Evolutionary conservation across 2,888 invertebrate species (phyloP).

Genomic region (Aricia artaxerxes): DNA sequence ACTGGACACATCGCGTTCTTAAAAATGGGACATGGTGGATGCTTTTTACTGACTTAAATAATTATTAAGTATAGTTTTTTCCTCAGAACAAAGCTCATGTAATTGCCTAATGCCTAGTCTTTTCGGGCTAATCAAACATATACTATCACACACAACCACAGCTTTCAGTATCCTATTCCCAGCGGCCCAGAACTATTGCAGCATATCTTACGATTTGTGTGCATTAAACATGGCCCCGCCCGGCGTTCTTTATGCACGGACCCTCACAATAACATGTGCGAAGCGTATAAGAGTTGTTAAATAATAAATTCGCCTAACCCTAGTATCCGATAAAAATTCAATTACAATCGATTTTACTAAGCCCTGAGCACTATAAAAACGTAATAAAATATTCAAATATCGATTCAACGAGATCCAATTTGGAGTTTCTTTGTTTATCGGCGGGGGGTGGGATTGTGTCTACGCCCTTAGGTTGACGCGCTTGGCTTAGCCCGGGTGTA

Average conservation of each 20-base stretch:
- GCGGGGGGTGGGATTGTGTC: slow-evolving; percentile 40
- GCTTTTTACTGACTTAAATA: too few species aligned
- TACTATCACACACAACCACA: neutral
- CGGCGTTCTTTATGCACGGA: neutral
- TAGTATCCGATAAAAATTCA: slow-evolving; percentile 35
- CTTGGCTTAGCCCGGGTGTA: slow-evolving; percentile 20
- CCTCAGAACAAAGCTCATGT: neutral
- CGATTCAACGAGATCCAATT: slow-evolving; percentile 44
- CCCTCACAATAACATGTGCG: slow-evolving; percentile 26
- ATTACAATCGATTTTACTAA: slow-evolving; percentile 37
- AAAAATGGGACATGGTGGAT: too few species aligned
- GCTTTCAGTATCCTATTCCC: neutral
- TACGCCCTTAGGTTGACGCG: slow-evolving; percentile 36
- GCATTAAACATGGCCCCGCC: slow-evolving; percentile 6
- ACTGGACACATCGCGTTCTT: too few species aligned
- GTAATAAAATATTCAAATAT: slow-evolving; percentile 46
- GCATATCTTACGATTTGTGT: slow-evolving; percentile 20
- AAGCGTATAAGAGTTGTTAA: slow-evolving; percentile 5
- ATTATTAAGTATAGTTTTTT: too few species aligned
- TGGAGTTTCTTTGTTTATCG: slow-evolving; percentile 44
- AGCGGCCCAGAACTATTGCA: neutral
- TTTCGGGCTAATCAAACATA: neutral
- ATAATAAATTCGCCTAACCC: slow-evolving; percentile 33
- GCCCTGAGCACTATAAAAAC: slow-evolving; percentile 31
- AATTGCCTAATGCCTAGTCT: neutral